These are phyloP conservation scores for Panzeria rudis DNA, from an alignment of 2,888 invertebrate genomes.

Conservation along the genomic window DNA sequence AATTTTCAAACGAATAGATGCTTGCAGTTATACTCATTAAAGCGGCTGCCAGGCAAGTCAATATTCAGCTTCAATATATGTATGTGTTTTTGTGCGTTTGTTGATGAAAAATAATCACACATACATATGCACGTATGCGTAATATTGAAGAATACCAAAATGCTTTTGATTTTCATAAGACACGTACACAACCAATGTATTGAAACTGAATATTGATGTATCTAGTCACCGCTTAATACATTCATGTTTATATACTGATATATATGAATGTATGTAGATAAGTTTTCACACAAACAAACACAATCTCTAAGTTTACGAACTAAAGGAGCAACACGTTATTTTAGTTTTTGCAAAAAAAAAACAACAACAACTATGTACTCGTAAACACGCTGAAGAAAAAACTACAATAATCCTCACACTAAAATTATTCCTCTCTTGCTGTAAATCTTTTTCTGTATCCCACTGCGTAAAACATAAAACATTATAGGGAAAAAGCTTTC, in stretches of 20 bases:
- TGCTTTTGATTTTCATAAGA: no score
- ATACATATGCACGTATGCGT: no score
- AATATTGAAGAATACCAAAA: no score
- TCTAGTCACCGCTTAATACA: background rate
- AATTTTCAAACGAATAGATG: no score
- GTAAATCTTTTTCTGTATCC: background rate
- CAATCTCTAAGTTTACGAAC: constrained; percentile 18
- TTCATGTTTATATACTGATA: background rate
- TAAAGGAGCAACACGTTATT: constrained; percentile 71
- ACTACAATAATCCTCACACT: constrained; percentile 8
- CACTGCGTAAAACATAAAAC: background rate
- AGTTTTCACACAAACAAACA: background rate
- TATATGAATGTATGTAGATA: no score
- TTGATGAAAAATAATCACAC: no score
- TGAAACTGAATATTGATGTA: no score
- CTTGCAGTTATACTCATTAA: no score
- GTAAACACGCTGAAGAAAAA: background rate
- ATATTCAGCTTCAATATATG: no score
- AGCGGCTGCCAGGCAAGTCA: no score
- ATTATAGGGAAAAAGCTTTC: constrained; percentile 37
- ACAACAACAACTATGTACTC: constrained; percentile 3
- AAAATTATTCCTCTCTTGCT: background rate
- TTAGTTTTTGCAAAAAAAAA: constrained; percentile 58
- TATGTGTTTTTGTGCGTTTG: no score
- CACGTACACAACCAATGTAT: no score